These are phyloP conservation scores for Odontomyia ornata DNA, from an alignment of 2,888 invertebrate genomes.

Conservation along the genomic window DNA sequence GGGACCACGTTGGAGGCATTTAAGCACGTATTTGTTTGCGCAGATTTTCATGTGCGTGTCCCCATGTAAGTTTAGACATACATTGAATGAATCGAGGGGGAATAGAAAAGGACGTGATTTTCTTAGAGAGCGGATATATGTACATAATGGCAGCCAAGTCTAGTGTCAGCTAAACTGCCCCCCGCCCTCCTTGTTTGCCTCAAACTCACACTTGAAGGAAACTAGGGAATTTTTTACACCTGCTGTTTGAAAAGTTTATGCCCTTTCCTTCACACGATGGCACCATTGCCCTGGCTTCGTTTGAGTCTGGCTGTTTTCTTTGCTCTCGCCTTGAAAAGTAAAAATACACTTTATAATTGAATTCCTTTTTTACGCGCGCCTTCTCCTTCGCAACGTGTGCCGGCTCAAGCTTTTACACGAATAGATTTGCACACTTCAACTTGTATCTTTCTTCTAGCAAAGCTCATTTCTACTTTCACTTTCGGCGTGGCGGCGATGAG, in stretches of 20 bases:
- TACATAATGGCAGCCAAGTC: not conserved
- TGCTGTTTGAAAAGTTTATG: constrained; percentile 43
- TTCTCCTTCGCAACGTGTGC: constrained; percentile 10
- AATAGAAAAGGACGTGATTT: not conserved
- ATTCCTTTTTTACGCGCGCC: constrained; percentile 42
- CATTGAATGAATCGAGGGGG: not conserved
- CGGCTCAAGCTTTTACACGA: not conserved
- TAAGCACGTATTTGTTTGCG: constrained; percentile 11
- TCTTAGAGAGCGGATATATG: not conserved
- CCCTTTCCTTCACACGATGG: constrained; percentile 39
- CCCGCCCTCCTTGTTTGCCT: not conserved
- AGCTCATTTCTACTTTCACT: constrained; percentile 37
- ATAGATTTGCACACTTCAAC: not conserved
- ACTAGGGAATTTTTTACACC: constrained; percentile 40
- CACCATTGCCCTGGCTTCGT: constrained; percentile 28
- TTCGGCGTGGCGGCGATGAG: not conserved
- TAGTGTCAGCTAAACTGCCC: not conserved
- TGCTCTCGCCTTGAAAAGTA: constrained; percentile 47
- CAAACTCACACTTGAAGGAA: not conserved
- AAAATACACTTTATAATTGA: constrained; percentile 50
- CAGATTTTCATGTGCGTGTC: constrained; percentile 43
- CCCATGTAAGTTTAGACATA: constrained; percentile 1
- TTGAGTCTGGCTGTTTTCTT: constrained; percentile 11
- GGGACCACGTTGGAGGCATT: not conserved
- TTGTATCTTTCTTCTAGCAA: constrained; percentile 28